Evolutionary conservation across 1,140 invertebrate genomes (phyloP).

Genomic region (Notospermus geniculatus): DNA sequence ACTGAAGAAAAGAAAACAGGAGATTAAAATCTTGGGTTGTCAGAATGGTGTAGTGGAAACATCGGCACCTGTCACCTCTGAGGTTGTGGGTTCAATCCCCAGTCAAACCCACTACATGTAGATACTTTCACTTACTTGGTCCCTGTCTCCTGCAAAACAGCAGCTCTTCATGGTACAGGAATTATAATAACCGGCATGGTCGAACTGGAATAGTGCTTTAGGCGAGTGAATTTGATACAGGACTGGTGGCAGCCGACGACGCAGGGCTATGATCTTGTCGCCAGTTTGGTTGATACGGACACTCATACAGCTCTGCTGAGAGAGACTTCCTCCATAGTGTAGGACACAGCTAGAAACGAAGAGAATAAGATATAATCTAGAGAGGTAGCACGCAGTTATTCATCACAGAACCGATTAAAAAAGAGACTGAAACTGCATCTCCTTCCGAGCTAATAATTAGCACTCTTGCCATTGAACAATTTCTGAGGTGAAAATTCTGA

Average conservation of each 20-base stretch:
- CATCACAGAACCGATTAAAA: no score
- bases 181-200: constrained; percentile 89
- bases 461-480: no score
- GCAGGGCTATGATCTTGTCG: constrained; percentile 74
- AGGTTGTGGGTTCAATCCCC: no score
- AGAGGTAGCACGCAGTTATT: no score
- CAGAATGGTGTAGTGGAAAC: no score
- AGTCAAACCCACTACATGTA: no score
- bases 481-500: no score
- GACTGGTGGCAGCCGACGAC: constrained; percentile 78
- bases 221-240: constrained; percentile 70
- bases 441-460: no score
- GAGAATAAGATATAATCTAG: neutral
- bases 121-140: constrained; percentile 62
- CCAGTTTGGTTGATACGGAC: constrained; percentile 83
- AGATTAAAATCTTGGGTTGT: no score
- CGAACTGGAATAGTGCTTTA: constrained; percentile 77
- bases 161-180: constrained; percentile 97
- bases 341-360: constrained; percentile 52
- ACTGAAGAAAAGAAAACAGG: constrained; percentile 58
- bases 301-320: constrained; percentile 81
- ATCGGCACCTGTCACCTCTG: no score
- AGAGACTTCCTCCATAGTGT: constrained; percentile 68
- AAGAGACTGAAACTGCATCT: no score
- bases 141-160: constrained; percentile 84